Base-by-base conservation (phyloP, 2,797 vertebrate species). In the Chromis chromis region DNA sequence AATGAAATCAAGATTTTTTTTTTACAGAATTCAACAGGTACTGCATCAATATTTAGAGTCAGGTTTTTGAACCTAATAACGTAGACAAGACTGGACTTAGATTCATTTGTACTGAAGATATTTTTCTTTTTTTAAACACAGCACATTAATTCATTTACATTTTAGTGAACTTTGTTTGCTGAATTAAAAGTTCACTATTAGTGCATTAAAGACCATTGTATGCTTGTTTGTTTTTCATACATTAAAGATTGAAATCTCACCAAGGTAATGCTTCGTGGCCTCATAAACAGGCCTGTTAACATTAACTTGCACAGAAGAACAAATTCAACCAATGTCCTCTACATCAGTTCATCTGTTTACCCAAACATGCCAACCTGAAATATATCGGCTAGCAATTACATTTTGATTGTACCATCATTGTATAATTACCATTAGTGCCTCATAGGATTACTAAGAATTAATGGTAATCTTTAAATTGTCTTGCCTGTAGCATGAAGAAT, bases 341-440 rank as follows among this genome's bases (percentile, higher is more conserved):
- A 57, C 59, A 60, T 69, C 58, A 52, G 63, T 86, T 82, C 59
- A 62, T 69, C 60, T 49, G 61, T 86, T 82, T 75, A 85, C 70
- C 81, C 84, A 83, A 90, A 87, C 64, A 52, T 74, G 79, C 89
- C 74, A 89, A 68, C 88, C 84, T 87, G 78, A 76, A 82, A 84
- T 69, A 89, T 68, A 73, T 25, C 78, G 80, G 82, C 73, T 68
- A 77, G 81, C 79, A 76, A 67, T 84, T 79, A 77, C 57, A 84
- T 86, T 89, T 76, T 92, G 93, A 94, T 94, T 94, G 93, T 94
- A 91, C 91, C 42, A 62, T 87, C 83, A 74, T 74, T 74, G 75
- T 83, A 53, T 73, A 74, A 77, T 70, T 73, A 76, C 70, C 74
- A 27, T 80, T 78, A 84, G 79, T 81, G 79, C 66, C 11, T 88